Base-by-base conservation (phyloP, 2,888 invertebrate genomes). In the Drosophila monieri region DNA sequence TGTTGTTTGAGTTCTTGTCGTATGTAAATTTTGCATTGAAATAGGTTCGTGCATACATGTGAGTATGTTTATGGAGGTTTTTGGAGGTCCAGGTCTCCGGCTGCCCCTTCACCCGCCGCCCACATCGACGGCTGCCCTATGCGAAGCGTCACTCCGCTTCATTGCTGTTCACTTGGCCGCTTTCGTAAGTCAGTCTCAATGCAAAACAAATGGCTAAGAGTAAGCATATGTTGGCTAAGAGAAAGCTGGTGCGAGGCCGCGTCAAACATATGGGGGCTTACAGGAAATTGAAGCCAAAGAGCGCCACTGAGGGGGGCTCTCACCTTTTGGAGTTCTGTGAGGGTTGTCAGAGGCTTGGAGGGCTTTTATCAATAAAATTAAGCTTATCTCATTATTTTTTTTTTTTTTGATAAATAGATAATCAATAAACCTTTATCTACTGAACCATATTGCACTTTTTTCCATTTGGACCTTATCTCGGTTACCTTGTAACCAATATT, bases 1-100 rank as follows among this genome's bases (percentile, higher is more conserved):
- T 73, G 49, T 44, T 53, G 48, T 59, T 64, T 56, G 58, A 56
- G 57, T 68, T 46, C 72, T 66, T 41, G 41, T 25, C 76, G 72
- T 76, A 85, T 79, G 81, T 77, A 79, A 81, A 85, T 84, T 73
- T 76, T 80, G 66, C 78, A 78, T 76, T 80, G 76, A 78, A 77
- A 76, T 64, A 64, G 61, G 41, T 47, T 60, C 43, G 58, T 46
- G 27, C 21, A n/a, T 61, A 23, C 43, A 32, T 37, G 18, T 53
- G 43, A 60, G 65, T 61, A 52, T 32, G 46, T 56, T 35, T 35
- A 14, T 35, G 25, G 64, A 55, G 72, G 78, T 66, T 74, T 76
- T 75, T 75, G 69, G 65, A 78, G 62, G 69, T 78, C 75, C 78
- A 64, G 48, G 53, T 52, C 71, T 62, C 30, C 41, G 30, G 30